A percentile compares a stretch with the other conserved stretches of the same genome.
Conservation (phyloP, 64 coral and sea anemone species). For the Hydrozoanthus tunicans region DNA sequence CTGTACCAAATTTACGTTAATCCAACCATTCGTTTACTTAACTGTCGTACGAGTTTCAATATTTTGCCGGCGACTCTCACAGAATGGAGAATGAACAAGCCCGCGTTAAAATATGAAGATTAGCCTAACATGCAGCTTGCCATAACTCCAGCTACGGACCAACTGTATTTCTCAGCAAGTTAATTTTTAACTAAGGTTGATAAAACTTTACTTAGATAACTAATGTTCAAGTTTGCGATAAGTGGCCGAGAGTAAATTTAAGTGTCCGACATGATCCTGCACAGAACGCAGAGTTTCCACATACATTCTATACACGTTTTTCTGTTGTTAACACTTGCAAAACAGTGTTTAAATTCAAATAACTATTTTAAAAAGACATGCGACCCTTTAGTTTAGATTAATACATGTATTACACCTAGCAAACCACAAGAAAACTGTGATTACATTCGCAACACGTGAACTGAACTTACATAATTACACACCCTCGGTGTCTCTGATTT, state of each 20-base stretch:
- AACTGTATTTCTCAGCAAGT: not conserved
- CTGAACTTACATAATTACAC: not conserved
- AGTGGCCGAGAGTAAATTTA: no score
- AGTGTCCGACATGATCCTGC: not conserved
- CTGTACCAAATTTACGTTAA: not conserved
- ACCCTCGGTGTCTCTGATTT: not conserved
- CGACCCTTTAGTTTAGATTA: not conserved
- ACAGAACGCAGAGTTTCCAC: not conserved
- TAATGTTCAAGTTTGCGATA: no score
- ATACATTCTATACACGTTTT: slow-evolving; percentile 8
- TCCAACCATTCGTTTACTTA: not conserved
- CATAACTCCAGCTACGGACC: not conserved
- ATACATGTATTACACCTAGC: not conserved
- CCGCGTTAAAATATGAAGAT: not conserved
- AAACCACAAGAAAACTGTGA: not conserved
- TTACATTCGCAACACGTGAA: not conserved
- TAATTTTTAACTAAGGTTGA: not conserved
- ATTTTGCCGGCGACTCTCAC: not conserved
- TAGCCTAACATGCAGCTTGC: not conserved
- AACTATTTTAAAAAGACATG: slow-evolving; percentile 12
- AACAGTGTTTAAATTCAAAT: not conserved
- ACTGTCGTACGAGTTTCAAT: not conserved
- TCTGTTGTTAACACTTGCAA: not conserved
- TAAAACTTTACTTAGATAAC: no score
- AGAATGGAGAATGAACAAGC: not conserved